Evolutionary conservation across 2,797 vertebrate species (phyloP), one percentile per base, ranked within the genome.

Genomic region (Tinamus major): DNA sequence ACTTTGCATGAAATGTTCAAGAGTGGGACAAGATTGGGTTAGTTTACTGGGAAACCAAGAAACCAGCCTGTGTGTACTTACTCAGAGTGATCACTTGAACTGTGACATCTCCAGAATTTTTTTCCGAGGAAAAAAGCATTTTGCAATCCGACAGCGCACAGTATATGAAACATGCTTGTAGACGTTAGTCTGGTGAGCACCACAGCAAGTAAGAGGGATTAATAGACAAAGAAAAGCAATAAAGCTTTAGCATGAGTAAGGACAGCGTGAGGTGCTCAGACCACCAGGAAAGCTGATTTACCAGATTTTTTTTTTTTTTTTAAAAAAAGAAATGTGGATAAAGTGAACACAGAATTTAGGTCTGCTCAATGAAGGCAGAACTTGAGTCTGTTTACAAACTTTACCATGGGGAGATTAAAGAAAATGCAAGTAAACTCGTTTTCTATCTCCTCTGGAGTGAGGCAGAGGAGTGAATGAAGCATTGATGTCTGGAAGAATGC

Each of bases 21-120:
- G 67, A 21, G 14, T 76, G 56, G 39, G 56, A 58, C 9, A 69
- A 70, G 53, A 77, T 33, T 9, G 27, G n/a, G 51, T 76, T 72
- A 49, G 15, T 76, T 91, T 81, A 61, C 13, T 63, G 35, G 39
- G n/a, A 87, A 82, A 80, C 13, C 35, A 90, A 26, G 39, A 89
- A 85, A 21, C 63, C 65, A 74, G 5, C 3, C 14, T 87, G 31
- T 5, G 0, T 53, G 49, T 63, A 12, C 44, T 82, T 85, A 16
- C 33, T 82, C 21, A 35, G 41, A 65, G 33, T 1, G 0, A 69
- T 65, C 23, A 26, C 20, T 72, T 72, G 48, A 55, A 55, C 46
- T 59, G 4, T 10, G 49, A 4, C 53, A 33, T 48, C 46, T 58
- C 55, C 0, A 0, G n/a, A 78, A 5, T 15, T 62, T 69, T 71